Evolutionary conservation across 2,888 invertebrate genomes (phyloP), one percentile per base, ranked within the genome.

Genomic region (Macrosiphum euphorbiae): DNA sequence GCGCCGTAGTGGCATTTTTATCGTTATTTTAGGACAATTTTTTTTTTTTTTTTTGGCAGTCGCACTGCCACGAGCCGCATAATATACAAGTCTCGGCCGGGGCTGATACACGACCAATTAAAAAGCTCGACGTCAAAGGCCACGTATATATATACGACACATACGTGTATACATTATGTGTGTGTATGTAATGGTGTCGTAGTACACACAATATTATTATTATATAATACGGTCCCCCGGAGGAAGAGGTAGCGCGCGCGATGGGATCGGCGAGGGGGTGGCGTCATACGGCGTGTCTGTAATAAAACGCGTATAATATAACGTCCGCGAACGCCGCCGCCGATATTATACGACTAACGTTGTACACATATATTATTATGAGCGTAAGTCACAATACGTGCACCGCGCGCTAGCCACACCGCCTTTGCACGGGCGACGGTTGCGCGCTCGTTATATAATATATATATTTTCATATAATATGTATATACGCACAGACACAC

Each of bases 251-350:
- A 85, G 55, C 55, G 3, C 20, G 3, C 5, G 52, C 52, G 85
- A 44, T 26, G 20, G 87, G n/a, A 28, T 24, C 20, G 50, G 2
- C 7, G 55, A 55, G 13, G 41, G 41, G 67, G 67, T 67, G 67
- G 67, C 67, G 88, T 88, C 58, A 88, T 28, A 88, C 55, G 88
- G 88, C 55, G 41, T 28, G 88, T 41, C 88, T 35, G 88, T 88
- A 88, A 88, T 88, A 88, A 88, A 88, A 88, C 58, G 67, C 20
- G 35, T 35, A 67, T 67, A 67, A 67, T 67, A 67, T 67, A n/a
- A 67, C n/a, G n/a, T 61, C 58, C 28, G 28, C 84, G 84, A 35
- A 41, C 84, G 41, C 85, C 85, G 85, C 85, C 26, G 85, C 85
- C 44, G 44, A 44, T 86, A 44, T 86, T 44, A 41, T 86, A 86